These are phyloP conservation scores for Coremacera marginata DNA, from an alignment of 2,888 invertebrate species.

Conservation along the genomic window DNA sequence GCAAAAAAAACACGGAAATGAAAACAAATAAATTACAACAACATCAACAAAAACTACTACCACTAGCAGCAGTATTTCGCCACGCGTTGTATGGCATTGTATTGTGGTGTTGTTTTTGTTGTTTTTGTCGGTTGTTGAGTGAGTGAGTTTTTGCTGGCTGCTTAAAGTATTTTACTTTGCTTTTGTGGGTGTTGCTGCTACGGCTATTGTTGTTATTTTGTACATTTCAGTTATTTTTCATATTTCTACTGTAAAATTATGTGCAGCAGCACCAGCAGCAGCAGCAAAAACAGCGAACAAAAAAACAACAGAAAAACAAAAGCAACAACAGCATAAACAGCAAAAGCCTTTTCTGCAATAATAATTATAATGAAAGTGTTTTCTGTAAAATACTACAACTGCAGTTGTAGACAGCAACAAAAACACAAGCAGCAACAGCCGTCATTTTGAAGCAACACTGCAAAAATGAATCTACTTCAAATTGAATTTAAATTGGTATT, in stretches of 20 bases:
- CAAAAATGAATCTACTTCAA: not conserved
- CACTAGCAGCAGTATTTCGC: not conserved
- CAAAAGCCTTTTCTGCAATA: constrained; percentile 55
- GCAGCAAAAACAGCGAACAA: not conserved
- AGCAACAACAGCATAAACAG: constrained; percentile 2
- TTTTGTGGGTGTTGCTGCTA: not conserved
- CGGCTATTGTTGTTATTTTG: not conserved
- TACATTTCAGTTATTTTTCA: constrained; percentile 16
- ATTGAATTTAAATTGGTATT: no score
- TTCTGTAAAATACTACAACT: constrained; percentile 48
- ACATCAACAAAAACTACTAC: not conserved
- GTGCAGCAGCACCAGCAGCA: not conserved
- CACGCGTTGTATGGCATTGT: not conserved
- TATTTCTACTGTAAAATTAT: constrained; percentile 5
- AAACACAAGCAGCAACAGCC: no score
- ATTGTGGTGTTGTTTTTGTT: not conserved
- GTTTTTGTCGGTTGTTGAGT: not conserved
- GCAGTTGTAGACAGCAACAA: not conserved
- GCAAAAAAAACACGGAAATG: no score
- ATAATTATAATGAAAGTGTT: constrained; percentile 63
- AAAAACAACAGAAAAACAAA: constrained; percentile 3
- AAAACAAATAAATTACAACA: not conserved
- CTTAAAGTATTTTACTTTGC: not conserved
- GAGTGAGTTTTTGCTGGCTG: no score
- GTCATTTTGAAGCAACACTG: not conserved